Base-by-base conservation (phyloP, 1,140 invertebrate genomes). In the Monochamus saltuarius region DNA sequence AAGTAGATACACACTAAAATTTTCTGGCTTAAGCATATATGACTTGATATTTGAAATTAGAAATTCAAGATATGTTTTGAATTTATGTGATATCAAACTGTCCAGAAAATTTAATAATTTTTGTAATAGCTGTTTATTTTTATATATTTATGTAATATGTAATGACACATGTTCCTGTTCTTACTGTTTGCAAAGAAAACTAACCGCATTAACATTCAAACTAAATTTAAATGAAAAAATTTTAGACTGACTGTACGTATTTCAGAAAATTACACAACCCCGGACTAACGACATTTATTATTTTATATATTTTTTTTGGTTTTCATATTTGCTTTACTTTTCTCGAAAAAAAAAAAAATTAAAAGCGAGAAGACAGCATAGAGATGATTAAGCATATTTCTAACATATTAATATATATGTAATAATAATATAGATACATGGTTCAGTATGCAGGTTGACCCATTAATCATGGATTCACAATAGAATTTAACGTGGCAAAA, bases 341-440 rank as follows among this genome's bases (percentile, higher is more conserved):
- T 61, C 59, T 50, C 37, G 53, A 63, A 62, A 70, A 68, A 56
- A 29, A 29, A 29, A 29, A 29, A 29, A 29, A 29, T 29, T 42
- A 54, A 46, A 68, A 68, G 64, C 64, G 58, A 65, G 61, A 68
- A 70, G 66, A 66, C 66, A 66, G 62, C 64, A 69, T 65, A 65
- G 43, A 56, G 42, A 62, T 65, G 65, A 67, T 67, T 69, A 69
- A 67, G 65, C 65, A 67, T 67, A 65, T 47, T 29, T 65, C 62
- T 67, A 67, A 67, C 61, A 67, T 60, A 66, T 68, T 59, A 62
- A 68, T 68, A 66, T 63, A 65, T 70, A 64, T 70, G 63, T 70
- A 70, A 64, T 61, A 67, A 68, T 65, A 63, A 63, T 69, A 69
- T 69, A 69, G 65, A 70, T 69, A 70, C 66, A 70, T 66, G 66